Conservation (phyloP, 92 coral and sea anemone genomes). For the Zoanthus sansibaricus region DNA sequence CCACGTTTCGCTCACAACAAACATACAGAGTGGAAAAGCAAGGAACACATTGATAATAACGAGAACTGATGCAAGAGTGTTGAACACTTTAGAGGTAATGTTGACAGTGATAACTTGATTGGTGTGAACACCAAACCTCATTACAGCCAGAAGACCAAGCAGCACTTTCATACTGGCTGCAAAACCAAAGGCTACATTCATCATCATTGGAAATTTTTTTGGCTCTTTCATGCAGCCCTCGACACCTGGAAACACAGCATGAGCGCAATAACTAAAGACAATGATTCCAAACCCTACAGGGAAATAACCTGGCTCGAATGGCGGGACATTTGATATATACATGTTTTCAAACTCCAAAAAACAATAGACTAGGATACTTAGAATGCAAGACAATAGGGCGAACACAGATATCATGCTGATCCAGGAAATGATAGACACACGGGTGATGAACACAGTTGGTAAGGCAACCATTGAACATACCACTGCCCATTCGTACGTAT, state of each 20-base stretch:
- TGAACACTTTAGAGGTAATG: slow-evolving; percentile 66
- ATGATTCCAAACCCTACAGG: slow-evolving; percentile 91
- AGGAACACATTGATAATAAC: slow-evolving; percentile 86
- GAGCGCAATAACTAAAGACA: slow-evolving; percentile 93
- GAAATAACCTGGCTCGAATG: slow-evolving; percentile 69
- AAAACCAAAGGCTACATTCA: slow-evolving; percentile 77
- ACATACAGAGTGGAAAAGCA: slow-evolving; percentile 91
- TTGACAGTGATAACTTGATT: slow-evolving; percentile 92
- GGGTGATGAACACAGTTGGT: slow-evolving; percentile 85
- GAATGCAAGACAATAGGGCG: slow-evolving; percentile 75
- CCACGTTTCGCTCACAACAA: slow-evolving; percentile 85
- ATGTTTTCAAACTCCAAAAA: slow-evolving; percentile 71
- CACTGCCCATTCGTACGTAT: slow-evolving; percentile 88
- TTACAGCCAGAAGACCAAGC: slow-evolving; percentile 80
- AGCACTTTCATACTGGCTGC: slow-evolving; percentile 81
- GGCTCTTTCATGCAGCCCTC: slow-evolving; percentile 94
- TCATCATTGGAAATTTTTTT: slow-evolving; percentile 81
- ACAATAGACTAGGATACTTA: slow-evolving; percentile 79
- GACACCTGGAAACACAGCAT: slow-evolving; percentile 91
- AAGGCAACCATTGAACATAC: slow-evolving; percentile 79
- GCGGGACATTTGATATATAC: slow-evolving; percentile 74
- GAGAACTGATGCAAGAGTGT: slow-evolving; percentile 77
- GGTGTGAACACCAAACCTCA: slow-evolving; percentile 75
- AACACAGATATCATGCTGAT: slow-evolving; percentile 91
- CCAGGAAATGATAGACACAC: slow-evolving; percentile 92